Evolutionary conservation across 2,888 invertebrate species (phyloP).

Genomic region (Plusia festucae): DNA sequence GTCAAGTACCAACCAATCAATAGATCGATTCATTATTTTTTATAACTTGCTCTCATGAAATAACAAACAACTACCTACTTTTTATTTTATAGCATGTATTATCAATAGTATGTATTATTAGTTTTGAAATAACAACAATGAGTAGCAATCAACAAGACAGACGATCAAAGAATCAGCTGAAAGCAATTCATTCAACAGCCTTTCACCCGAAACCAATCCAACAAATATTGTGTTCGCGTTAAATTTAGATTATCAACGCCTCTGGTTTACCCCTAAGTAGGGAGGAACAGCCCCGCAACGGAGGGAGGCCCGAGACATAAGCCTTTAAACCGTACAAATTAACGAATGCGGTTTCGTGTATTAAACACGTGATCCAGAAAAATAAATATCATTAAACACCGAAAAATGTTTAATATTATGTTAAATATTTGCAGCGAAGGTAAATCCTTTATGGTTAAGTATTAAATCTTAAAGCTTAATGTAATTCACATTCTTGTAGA

Average conservation of each 20-base stretch:
- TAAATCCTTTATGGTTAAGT: not conserved
- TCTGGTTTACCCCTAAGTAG: conserved; percentile 31
- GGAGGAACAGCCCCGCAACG: conserved; percentile 10
- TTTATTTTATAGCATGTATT: no score
- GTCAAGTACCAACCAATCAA: no score
- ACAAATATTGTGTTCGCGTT: conserved; percentile 47
- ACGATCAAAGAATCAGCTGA: conserved; percentile 27
- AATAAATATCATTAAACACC: not conserved
- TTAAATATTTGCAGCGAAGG: not conserved
- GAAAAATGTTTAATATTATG: no score
- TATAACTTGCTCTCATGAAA: no score
- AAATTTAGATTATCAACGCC: conserved; percentile 44
- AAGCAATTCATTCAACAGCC: conserved; percentile 30
- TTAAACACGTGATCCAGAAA: conserved; percentile 16
- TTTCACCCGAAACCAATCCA: conserved; percentile 27
- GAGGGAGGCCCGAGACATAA: conserved; percentile 23
- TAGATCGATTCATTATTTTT: no score
- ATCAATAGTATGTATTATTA: no score
- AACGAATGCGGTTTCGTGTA: conserved; percentile 19
- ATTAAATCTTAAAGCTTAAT: not conserved
- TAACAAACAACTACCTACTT: no score
- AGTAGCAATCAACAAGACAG: conserved; percentile 12
- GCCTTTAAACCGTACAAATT: conserved; percentile 13
- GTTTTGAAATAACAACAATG: no score
- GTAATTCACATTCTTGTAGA: not conserved